These are phyloP conservation scores for Petroica traversi DNA, from an alignment of 2,113 vertebrate genomes.

Conservation along the genomic window DNA sequence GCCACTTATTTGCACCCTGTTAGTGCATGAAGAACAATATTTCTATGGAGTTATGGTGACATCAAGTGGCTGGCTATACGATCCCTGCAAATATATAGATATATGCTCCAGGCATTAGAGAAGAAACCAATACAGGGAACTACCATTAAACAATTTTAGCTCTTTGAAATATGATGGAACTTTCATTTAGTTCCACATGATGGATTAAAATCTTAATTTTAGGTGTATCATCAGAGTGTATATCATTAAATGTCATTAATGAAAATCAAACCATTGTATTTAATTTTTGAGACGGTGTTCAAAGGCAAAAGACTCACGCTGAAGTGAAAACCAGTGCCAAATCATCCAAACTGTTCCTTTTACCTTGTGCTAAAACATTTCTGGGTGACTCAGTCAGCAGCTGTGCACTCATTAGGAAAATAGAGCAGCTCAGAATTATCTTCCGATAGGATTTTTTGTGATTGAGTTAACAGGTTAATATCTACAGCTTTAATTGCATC, in stretches of 20 bases:
- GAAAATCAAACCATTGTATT: background rate
- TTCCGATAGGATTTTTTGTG: background rate
- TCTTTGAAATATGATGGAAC: background rate
- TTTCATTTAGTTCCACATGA: background rate
- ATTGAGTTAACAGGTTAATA: background rate
- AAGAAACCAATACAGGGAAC: background rate
- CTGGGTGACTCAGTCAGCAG: background rate
- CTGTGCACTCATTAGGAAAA: background rate
- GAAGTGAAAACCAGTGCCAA: fast-evolving
- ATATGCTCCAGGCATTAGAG: background rate
- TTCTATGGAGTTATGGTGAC: background rate
- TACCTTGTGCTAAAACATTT: background rate
- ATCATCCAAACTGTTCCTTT: background rate
- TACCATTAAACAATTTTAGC: background rate
- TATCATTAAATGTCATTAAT: background rate
- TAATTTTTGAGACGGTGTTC: background rate
- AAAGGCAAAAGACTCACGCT: background rate
- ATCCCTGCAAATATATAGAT: background rate
- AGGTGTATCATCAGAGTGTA: background rate
- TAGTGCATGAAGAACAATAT: background rate
- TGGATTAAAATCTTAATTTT: background rate
- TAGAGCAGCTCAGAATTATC: background rate
- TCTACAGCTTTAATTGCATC: background rate
- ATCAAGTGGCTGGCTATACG: background rate
- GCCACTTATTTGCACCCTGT: constrained; percentile 6